Evolutionary conservation across 2,888 invertebrate species (phyloP).

Genomic region (Malthinus seriepunctatus): DNA sequence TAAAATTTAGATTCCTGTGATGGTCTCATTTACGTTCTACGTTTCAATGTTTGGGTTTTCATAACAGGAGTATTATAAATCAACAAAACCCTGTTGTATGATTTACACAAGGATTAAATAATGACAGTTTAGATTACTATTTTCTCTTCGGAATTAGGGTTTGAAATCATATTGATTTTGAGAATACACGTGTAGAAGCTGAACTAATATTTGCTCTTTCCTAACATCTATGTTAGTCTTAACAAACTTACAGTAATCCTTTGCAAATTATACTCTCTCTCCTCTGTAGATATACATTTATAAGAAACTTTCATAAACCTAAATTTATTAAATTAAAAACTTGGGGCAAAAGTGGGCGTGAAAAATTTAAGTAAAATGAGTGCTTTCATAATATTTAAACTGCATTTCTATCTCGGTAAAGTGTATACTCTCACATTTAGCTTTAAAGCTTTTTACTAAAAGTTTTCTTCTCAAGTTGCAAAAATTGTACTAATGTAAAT

Average conservation of each 20-base stretch:
- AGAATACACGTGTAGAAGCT: slow-evolving; percentile 28
- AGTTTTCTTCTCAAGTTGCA: slow-evolving; percentile 27
- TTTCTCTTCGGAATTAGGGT: slow-evolving; percentile 13
- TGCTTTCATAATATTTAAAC: slow-evolving; percentile 6
- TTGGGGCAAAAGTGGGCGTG: no score
- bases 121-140: slow-evolving; percentile 13
- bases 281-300: no score
- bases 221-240: slow-evolving; percentile 32
- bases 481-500: slow-evolving; percentile 44
- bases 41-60: no score
- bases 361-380: no score
- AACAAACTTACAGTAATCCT: slow-evolving; percentile 17
- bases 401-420: slow-evolving; percentile 19
- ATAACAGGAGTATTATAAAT: no score
- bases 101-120: slow-evolving; percentile 17
- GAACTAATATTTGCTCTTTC: slow-evolving; percentile 39
- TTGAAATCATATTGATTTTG: slow-evolving; percentile 31
- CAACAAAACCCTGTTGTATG: no score
- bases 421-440: slow-evolving; percentile 29
- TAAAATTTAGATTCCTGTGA: no score
- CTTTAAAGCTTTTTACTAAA: slow-evolving; percentile 29
- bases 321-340: no score
- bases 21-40: no score
- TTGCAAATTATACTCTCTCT: slow-evolving; percentile 8
- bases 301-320: no score